Evolutionary conservation across 53 echinoderm and acorn worm genomes (phyloP), one percentile per base, ranked within the genome.

Genomic region (Echinometra lucunter): DNA sequence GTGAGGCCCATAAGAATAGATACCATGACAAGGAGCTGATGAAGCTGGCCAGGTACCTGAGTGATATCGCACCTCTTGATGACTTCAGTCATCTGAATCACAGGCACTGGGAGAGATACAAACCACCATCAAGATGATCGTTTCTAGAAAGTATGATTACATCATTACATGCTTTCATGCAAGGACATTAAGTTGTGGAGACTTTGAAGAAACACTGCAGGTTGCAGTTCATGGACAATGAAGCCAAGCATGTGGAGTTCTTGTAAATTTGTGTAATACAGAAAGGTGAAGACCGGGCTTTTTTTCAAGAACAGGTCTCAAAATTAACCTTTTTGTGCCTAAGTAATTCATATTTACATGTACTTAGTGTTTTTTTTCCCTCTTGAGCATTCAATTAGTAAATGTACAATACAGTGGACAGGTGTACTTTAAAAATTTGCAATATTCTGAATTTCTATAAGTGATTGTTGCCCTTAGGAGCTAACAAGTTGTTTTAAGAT

Each of bases 21-120:
- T 89, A 96, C 16, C 96, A 96, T 58, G 99, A 99, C 96, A 95
- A 69, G 9, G 99, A 99, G 75, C 83, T 99, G 12, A 90, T 96
- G 74, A 97, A 95, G 91, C 95, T 99, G 28, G 66, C 97, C 55
- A 92, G 92, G 53, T 99, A 99, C 66, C 95, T 99, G 38, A 91
- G 96, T 60, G 96, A 97, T 75, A 99, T 99, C 18, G 97, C 98
- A 13, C 45, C 95, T 42, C 91, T 99, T n/a, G 96, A 97, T 12
- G 99, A 99, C 66, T 94, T 99, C 49, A 99, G 98, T 60, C 90
- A 92, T 37, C 94, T 99, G 16, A 99, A 98, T 55, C 99, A 99
- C 96, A 96, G 96, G 96, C 97, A 99, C 60, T 99, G 99, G 99
- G 99, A 99, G 91, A 92, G 95, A 42, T 98, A 98, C 82, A 95